Conservation (phyloP, 2,113 vertebrate genomes). For the Ploceus nigricollis region DNA sequence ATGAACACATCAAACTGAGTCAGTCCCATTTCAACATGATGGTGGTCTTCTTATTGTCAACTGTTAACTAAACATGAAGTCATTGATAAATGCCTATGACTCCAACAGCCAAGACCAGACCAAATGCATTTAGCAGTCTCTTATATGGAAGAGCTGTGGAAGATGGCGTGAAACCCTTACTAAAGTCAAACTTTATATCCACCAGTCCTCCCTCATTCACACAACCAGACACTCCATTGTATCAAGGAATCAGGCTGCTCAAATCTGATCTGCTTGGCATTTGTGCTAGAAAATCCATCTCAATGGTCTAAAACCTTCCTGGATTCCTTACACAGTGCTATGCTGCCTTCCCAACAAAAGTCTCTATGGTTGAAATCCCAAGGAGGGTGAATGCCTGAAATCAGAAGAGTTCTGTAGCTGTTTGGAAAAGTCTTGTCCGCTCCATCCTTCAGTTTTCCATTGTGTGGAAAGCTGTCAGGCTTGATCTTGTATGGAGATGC, state of each 20-base stretch:
- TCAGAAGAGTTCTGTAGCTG: not conserved
- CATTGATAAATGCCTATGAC: not conserved
- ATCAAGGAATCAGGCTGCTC: not conserved
- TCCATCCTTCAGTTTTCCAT: not conserved
- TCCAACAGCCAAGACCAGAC: not conserved
- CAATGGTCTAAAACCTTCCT: not conserved
- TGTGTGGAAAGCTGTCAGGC: not conserved
- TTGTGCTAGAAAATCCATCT: not conserved
- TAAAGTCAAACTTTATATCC: not conserved
- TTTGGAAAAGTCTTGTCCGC: not conserved
- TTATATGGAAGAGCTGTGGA: not conserved
- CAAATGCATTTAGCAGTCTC: not conserved
- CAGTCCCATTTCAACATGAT: not conserved
- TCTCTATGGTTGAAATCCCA: not conserved
- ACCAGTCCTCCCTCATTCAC: not conserved
- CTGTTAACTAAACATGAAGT: not conserved
- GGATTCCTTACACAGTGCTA: not conserved
- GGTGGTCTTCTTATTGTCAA: not conserved
- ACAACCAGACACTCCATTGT: not conserved
- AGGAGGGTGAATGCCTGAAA: not conserved
- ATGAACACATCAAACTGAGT: not conserved
- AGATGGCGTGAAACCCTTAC: not conserved
- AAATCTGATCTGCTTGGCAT: not conserved
- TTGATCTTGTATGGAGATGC: not conserved
- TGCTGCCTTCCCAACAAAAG: not conserved